These are phyloP conservation scores for Electrona antarctica DNA, from an alignment of 2,113 vertebrate genomes.

Conservation along the genomic window DNA sequence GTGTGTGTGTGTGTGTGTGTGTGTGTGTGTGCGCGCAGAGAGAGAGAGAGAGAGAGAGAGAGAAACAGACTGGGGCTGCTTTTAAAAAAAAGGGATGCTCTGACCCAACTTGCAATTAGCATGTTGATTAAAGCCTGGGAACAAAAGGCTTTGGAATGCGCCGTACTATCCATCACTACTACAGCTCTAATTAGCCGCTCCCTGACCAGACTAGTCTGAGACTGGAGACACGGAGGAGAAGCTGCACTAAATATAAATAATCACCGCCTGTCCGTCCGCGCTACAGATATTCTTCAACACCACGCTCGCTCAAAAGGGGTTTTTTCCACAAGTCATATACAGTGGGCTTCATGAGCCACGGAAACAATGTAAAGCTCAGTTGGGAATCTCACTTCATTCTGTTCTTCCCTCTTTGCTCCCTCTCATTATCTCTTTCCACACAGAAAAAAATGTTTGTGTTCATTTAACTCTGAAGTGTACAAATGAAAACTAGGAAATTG, in stretches of 20 bases:
- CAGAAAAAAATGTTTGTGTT: slow-evolving; percentile 27
- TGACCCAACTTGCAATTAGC: slow-evolving; percentile 71
- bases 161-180: slow-evolving; percentile 57
- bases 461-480: no score
- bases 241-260: slow-evolving; percentile 11
- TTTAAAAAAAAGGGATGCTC: slow-evolving; percentile 55
- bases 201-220: slow-evolving; percentile 33
- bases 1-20: background rate
- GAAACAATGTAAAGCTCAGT: slow-evolving; percentile 6
- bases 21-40: slow-evolving; percentile 14
- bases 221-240: slow-evolving; percentile 29
- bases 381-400: background rate
- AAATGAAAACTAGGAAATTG: slow-evolving; percentile 1
- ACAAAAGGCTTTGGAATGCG: slow-evolving; percentile 71
- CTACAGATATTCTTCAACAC: background rate
- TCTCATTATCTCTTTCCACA: background rate
- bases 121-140: slow-evolving; percentile 69
- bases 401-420: background rate
- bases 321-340: background rate
- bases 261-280: background rate
- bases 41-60: background rate
- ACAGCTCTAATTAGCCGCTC: slow-evolving; percentile 60
- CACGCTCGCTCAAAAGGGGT: background rate
- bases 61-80: slow-evolving; percentile 11
- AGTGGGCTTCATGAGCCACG: background rate